Evolutionary conservation across 2,113 vertebrate species (phyloP).

Genomic region (Cyphomyrus discorhynchus): DNA sequence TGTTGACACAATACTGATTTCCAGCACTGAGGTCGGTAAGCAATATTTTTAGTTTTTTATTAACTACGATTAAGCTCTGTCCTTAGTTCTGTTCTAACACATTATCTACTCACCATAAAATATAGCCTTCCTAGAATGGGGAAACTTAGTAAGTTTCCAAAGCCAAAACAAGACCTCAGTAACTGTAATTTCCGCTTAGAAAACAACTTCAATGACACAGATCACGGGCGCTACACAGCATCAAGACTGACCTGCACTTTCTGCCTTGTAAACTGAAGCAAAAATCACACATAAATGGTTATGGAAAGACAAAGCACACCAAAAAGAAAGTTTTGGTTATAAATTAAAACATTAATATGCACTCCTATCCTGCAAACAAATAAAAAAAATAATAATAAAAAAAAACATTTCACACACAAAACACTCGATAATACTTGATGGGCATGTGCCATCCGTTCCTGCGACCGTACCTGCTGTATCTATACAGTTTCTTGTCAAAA

Average conservation of each 20-base stretch:
- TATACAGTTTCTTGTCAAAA: neutral
- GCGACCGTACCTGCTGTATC: neutral
- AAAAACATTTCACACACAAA: neutral
- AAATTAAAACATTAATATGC: conserved; percentile 3
- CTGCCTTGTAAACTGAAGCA: conserved; percentile 3
- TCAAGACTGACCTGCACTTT: neutral
- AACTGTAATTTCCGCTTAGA: neutral
- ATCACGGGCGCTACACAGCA: neutral
- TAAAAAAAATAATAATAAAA: neutral
- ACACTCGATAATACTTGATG: neutral
- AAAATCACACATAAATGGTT: neutral
- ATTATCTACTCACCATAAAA: neutral
- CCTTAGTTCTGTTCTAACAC: neutral
- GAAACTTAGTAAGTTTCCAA: neutral
- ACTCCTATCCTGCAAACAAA: neutral
- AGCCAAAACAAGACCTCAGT: neutral
- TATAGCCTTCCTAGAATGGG: neutral
- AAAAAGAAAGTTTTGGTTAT: neutral
- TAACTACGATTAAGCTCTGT: neutral
- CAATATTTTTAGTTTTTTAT: neutral
- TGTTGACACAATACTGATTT: neutral
- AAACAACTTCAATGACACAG: neutral
- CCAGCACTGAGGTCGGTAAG: neutral
- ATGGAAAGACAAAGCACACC: neutral
- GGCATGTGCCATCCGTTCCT: neutral